Percentiles rank a stretch among this genome's conserved stretches.
These are phyloP conservation scores for Galeruca laticollis DNA, from an alignment of 2,888 invertebrate genomes.

Conservation along the genomic window DNA sequence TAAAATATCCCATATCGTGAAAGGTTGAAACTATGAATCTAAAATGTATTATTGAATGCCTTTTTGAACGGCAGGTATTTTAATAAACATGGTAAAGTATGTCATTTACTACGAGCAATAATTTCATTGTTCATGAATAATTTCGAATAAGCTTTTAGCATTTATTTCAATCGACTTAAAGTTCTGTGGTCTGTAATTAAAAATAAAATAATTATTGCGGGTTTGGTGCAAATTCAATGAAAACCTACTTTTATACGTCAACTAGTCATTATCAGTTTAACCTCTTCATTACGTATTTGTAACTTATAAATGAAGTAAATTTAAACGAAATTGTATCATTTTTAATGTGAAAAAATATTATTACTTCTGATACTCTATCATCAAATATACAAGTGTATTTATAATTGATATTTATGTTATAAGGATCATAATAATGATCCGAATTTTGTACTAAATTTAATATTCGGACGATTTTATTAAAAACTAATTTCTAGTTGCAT, in stretches of 20 bases:
- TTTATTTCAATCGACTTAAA: slow-evolving; percentile 10
- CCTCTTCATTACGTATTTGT: neutral
- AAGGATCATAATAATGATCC: no score
- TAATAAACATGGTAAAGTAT: neutral
- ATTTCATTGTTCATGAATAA: slow-evolving; percentile 17
- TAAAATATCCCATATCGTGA: neutral
- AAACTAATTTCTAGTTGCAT: no score
- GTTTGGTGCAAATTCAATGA: neutral
- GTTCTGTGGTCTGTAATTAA: slow-evolving; percentile 11
- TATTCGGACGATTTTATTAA: no score
- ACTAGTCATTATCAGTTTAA: slow-evolving; percentile 1
- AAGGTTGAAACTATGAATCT: neutral
- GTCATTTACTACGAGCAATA: slow-evolving; percentile 8
- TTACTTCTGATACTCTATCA: no score
- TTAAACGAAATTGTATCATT: no score
- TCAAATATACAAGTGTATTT: no score
- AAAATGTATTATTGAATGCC: neutral
- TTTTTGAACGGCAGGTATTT: neutral
- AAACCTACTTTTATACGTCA: neutral
- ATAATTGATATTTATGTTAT: no score
- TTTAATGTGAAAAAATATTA: no score
- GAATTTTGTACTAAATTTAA: no score
- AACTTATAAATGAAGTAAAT: neutral
- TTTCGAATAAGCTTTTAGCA: slow-evolving; percentile 11
- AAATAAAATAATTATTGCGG: slow-evolving; percentile 14